Conservation (phyloP, 1,140 invertebrate genomes). For the Holcopasites calliopsidis region DNA sequence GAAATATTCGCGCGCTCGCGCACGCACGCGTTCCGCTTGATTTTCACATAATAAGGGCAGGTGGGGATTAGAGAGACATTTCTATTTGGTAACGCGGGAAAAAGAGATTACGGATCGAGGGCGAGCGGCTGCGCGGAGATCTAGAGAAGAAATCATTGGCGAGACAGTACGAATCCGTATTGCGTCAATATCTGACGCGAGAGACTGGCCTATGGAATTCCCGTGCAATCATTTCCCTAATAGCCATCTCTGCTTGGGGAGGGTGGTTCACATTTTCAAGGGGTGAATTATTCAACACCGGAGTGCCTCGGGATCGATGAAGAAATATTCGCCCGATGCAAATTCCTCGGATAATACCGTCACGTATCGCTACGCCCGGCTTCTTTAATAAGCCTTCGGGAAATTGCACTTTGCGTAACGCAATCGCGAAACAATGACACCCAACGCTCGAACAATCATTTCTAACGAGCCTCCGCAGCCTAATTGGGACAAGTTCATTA, state of each 20-base stretch:
- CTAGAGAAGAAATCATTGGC: conserved; percentile 9
- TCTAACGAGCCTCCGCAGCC: conserved; percentile 21
- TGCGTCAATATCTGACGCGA: conserved; percentile 34
- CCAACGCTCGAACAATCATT: conserved; percentile 7
- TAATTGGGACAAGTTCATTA: conserved; percentile 50
- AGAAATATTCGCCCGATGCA: conserved; percentile 10
- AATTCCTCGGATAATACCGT: conserved; percentile 21
- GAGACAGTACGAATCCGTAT: background rate
- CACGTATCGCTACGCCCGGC: conserved; percentile 21
- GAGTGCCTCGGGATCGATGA: too few species aligned
- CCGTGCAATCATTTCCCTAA: too few species aligned
- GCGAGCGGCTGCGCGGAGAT: conserved; percentile 5
- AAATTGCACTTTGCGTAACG: conserved; percentile 16
- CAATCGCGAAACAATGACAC: conserved; percentile 25
- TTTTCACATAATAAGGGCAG: conserved; percentile 54
- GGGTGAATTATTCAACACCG: too few species aligned
- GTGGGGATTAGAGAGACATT: conserved; percentile 27
- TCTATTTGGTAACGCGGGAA: conserved; percentile 35
- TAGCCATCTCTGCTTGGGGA: too few species aligned
- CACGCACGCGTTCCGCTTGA: conserved; percentile 32
- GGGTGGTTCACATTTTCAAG: too few species aligned
- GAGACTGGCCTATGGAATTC: background rate
- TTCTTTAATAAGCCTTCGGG: conserved; percentile 24
- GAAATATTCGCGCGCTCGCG: conserved; percentile 25
- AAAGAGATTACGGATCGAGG: conserved; percentile 1